Evolutionary conservation across 64 coral and sea anemone species (phyloP), one percentile per base, ranked within the genome.

Genomic region (Actinia equina): DNA sequence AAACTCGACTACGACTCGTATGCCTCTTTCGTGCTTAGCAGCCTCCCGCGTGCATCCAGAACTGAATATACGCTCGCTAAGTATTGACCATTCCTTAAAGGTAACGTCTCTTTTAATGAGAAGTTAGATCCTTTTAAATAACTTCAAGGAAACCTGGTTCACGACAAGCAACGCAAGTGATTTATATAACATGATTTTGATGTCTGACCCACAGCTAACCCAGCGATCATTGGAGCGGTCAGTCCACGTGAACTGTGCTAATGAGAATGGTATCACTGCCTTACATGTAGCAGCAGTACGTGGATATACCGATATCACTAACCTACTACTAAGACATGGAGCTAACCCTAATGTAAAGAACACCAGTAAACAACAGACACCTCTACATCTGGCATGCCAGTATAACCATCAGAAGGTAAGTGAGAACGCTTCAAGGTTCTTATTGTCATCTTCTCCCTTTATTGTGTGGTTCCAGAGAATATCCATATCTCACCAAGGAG

Each of bases 371-470:
- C 86, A 89, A 81, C 83, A 90, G 77, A 88, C 89, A 44, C 77
- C 95, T 6, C 55, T 98, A 22, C 95, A 98, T 61, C 80, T 98
- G 25, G 95, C 92, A 17, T 98, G 95, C 78, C 92, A 92, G 64
- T 98, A 94, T 49, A 98, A 94, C 83, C 95, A 94, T 55, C 78
- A 87, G 16, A 89, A 91, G 65, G 95, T 94, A 59, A 20, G 83
- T 70, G 41, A n/a, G 19, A 22, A 27, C 44, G 27, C 14, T 5
- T 23, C 62, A 65, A 7, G 20, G 22, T 11, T 20, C 1, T 65
- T 65, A 2, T 65, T 20, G 3, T 65, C 19, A 7, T 65, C n/a
- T 1, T 9, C 19, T 54, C 0, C 1, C 30, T 37, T 37, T 37
- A 37, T 37, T 37, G 30, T 37, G 1, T 37, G 30, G 30, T 37